Evolutionary conservation across 1,140 invertebrate species (phyloP), one percentile per base, ranked within the genome.

Genomic region (Tribolium castaneum): DNA sequence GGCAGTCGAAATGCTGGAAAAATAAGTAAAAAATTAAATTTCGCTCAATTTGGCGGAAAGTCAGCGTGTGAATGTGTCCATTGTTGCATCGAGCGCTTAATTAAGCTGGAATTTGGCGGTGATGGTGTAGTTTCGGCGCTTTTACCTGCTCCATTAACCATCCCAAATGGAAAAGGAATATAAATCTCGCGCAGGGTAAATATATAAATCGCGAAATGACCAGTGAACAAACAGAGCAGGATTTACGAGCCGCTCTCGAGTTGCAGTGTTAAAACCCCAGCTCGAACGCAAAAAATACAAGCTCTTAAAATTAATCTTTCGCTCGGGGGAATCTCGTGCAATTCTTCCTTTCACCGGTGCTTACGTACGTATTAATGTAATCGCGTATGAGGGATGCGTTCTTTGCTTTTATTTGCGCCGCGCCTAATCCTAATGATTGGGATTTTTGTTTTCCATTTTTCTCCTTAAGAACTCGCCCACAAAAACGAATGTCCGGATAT

Each of bases 1-100:
- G 90, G 86, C 94, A 96, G 85, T 95, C 94, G 87, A 94, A 95
- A 85, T 94, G 92, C 92, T 93, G 89, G 49, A 90, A 91, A 1
- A 59, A 59, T 9, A 14, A 14, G 52, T 16, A 54, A 14, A 9
- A 59, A 59, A 59, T 59, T 22, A 59, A 59, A 59, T 16, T 16
- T 7, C 54, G 54, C 2, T 25, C 9, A 59, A 25, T 59, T 59
- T 45, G 39, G 39, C n/a, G 39, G 2, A 45, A 45, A 45, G 39
- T 45, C 39, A 45, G 39, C 39, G 39, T 45, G 39, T 45, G 39
- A 45, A 45, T 10, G 7, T 9, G 39, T 45, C 25, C 3, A 45
- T 45, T 45, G 39, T 45, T 22, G 54, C 54, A n/a, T 14, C 16
- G 22, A 59, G 7, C 7, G 10, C 6, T 59, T 66, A 66, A 66